phyloP scores from a whole-genome alignment of 2,888 invertebrate species.

The Margaritifera margaritifera region DNA sequence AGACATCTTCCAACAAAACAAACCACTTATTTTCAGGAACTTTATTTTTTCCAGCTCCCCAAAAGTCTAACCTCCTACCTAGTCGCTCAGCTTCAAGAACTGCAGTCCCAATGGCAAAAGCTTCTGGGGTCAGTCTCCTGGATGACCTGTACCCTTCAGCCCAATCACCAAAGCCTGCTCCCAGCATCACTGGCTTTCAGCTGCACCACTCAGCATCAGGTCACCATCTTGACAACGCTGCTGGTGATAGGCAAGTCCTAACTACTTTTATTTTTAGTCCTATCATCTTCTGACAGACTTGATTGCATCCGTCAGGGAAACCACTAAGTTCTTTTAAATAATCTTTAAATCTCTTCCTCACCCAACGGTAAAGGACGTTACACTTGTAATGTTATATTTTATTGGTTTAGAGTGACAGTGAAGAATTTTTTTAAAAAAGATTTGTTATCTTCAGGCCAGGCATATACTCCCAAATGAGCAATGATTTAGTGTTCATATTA shows the following conservation, averaged over 20 bases:
- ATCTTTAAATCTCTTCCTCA: too few species aligned
- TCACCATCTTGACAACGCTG: slow-evolving; percentile 27
- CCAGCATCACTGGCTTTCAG: slow-evolving; percentile 23
- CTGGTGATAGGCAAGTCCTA: slow-evolving; percentile 6
- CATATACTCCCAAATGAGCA: too few species aligned
- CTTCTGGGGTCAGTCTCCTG: slow-evolving; percentile 62
- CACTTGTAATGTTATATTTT: too few species aligned
- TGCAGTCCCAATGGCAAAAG: slow-evolving; percentile 65
- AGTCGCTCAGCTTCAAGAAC: slow-evolving; percentile 56
- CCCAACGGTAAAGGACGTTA: too few species aligned
- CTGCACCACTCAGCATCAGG: slow-evolving; percentile 26
- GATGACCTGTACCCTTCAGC: slow-evolving; percentile 61
- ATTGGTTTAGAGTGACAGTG: too few species aligned
- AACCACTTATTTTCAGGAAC: background rate
- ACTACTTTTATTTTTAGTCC: too few species aligned
- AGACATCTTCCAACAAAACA: background rate
- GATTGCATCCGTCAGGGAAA: too few species aligned
- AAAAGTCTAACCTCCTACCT: slow-evolving; percentile 35
- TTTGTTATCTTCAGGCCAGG: too few species aligned
- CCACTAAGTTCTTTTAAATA: too few species aligned
- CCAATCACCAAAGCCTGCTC: slow-evolving; percentile 45
- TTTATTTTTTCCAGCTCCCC: slow-evolving; percentile 29
- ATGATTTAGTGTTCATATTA: too few species aligned
- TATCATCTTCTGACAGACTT: too few species aligned
- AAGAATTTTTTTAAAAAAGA: too few species aligned